Evolutionary conservation across 2,888 invertebrate genomes (phyloP).

Genomic region (Drosophila koepferae): DNA sequence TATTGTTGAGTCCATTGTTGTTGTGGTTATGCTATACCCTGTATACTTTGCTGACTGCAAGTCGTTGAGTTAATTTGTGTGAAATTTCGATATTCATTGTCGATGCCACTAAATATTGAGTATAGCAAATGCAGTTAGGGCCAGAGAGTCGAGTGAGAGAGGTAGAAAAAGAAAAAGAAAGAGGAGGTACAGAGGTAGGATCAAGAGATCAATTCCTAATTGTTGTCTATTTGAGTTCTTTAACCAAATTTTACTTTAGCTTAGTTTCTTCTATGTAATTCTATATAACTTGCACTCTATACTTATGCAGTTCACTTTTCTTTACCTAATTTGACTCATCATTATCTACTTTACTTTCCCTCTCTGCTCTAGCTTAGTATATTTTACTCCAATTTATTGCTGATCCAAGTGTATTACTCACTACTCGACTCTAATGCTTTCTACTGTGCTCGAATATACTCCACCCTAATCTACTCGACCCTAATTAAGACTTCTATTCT

Average conservation of each 20-base stretch:
- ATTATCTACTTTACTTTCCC: background rate
- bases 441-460: background rate
- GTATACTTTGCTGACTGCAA: background rate
- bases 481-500: background rate
- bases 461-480: background rate
- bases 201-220: background rate
- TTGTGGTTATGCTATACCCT: constrained; percentile 10
- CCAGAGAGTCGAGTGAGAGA: background rate
- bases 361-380: background rate
- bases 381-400: too few relatives aligned
- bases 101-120: background rate
- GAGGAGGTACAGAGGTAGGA: background rate
- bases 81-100: too few relatives aligned
- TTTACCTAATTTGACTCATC: too few relatives aligned
- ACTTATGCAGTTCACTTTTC: background rate
- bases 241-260: too few relatives aligned
- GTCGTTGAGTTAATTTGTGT: too few relatives aligned
- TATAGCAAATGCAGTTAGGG: background rate
- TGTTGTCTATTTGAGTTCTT: too few relatives aligned
- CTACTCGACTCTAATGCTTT: background rate
- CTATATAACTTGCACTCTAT: background rate
- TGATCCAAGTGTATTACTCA: background rate
- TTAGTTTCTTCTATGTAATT: background rate
- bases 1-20: constrained; percentile 16
- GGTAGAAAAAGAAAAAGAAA: background rate